Conservation (phyloP, 1,140 invertebrate species). For the Drosophila tristis region DNA sequence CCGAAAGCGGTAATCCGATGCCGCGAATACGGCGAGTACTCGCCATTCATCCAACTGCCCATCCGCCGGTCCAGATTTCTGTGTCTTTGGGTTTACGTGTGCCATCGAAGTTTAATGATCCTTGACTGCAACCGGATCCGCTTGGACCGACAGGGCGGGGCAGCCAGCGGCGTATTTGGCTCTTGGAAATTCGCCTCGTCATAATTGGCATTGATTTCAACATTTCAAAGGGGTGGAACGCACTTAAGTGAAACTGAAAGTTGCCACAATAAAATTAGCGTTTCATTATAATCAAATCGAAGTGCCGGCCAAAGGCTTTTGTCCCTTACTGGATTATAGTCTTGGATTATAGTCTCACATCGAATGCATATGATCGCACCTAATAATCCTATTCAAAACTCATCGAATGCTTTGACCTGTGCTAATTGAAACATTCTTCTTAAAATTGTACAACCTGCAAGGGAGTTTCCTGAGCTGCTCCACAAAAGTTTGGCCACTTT, state of each 20-base stretch:
- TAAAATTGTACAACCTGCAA: too few relatives aligned
- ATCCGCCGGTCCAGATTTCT: conserved; percentile 31
- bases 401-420: too few relatives aligned
- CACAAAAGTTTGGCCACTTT: too few relatives aligned
- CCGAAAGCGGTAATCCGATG: conserved; percentile 71
- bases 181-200: conserved; percentile 15
- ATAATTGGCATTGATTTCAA: conserved; percentile 48
- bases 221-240: conserved; percentile 11
- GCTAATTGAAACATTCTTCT: too few relatives aligned
- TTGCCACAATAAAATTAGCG: neutral
- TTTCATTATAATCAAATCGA: conserved; percentile 17
- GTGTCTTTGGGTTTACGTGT: conserved; percentile 23
- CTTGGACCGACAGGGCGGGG: conserved; percentile 30
- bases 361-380: too few relatives aligned
- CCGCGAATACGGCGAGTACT: conserved; percentile 16
- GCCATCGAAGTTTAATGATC: conserved; percentile 72
- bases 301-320: conserved; percentile 8
- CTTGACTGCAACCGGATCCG: conserved; percentile 77
- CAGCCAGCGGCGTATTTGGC: conserved; percentile 27
- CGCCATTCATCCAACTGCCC: conserved; percentile 2
- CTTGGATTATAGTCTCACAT: too few relatives aligned
- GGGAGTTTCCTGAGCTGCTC: too few relatives aligned
- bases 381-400: too few relatives aligned
- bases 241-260: conserved; percentile 32
- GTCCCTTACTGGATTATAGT: neutral